A percentile compares a stretch with the other conserved stretches of the same genome.
Conservation (phyloP, 2,888 invertebrate species). For the Mythimna ferrago region DNA sequence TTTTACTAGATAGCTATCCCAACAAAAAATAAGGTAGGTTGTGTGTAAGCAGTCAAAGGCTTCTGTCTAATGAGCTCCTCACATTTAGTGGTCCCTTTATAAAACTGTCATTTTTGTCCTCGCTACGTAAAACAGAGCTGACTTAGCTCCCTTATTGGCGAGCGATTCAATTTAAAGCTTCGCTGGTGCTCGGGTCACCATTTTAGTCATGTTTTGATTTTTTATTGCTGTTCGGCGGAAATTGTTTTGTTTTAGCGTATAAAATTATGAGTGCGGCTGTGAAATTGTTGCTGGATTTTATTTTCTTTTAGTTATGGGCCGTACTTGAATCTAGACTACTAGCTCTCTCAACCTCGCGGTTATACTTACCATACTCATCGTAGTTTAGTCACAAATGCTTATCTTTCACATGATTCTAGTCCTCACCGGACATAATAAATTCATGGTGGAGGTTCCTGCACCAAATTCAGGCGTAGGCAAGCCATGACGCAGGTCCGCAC, state of each 20-base stretch:
- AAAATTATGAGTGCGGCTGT: not conserved
- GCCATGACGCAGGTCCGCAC: too few species aligned
- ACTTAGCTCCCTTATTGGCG: conserved; percentile 39
- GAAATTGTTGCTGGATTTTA: too few species aligned
- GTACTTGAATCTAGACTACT: too few species aligned
- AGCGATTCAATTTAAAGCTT: conserved; percentile 62
- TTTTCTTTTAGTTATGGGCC: too few species aligned
- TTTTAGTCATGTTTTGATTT: conserved; percentile 29
- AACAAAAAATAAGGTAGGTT: conserved; percentile 30
- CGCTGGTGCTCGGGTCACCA: conserved; percentile 42
- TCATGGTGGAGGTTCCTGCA: too few species aligned
- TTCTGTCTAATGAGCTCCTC: conserved; percentile 40
- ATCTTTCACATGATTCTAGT: too few species aligned
- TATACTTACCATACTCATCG: too few species aligned
- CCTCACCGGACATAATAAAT: too few species aligned
- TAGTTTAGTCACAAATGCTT: too few species aligned
- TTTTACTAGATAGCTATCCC: conserved; percentile 4
- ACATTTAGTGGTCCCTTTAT: conserved; percentile 20
- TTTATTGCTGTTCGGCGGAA: conserved; percentile 11
- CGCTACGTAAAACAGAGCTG: conserved; percentile 33
- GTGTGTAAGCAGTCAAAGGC: conserved; percentile 12
- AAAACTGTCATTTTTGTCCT: conserved; percentile 32
- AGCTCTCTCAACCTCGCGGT: too few species aligned
- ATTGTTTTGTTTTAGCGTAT: not conserved
- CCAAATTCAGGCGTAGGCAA: too few species aligned